Base-by-base conservation (phyloP, 2,797 vertebrate genomes). In the Lagocephalus sceleratus region DNA sequence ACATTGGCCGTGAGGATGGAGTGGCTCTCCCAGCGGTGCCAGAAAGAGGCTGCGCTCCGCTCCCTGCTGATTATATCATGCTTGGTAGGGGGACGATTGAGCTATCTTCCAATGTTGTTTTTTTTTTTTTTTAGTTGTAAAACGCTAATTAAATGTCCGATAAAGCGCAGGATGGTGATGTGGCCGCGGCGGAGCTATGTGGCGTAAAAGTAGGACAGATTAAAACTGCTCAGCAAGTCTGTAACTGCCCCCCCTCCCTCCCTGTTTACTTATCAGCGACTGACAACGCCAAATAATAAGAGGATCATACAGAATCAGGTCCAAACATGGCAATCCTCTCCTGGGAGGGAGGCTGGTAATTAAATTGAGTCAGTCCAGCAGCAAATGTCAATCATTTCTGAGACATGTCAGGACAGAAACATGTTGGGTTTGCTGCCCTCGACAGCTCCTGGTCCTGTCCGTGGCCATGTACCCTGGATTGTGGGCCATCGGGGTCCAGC, bases 391-490 rank as follows among this genome's bases (percentile, higher is more conserved):
- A 56, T 54, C 6, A 57, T 57, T 46, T 26, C 6, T 23, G 20
- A 55, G 22, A 19, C 2, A 48, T 5, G 14, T n/a, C 47, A 44
- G 6, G 2, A 10, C 21, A 21, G 38, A 60, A 16, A 38, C 17
- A 7, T 2, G 26, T 10, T 48, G 8, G 22, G 2, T 19, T 19
- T 19, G 17, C 26, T 20, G 6, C 40, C 59, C 12, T 5, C 10
- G 3, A 8, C 74, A 88, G 84, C 46, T 91, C 63, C 3, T 82
- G 23, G 71, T 92, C 42, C 61, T 90, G 66, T 74, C 72, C 0
- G 41, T 92, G 73, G 83, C 91, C 68, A 22, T 88, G 65, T 91
- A 70, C 41, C 91, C 94, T 0, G 44, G 85, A 46, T 65, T 97
- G 74, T 82, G 68, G 79, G 87, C 79, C 17, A 45, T 94, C 0